Conservation (phyloP, 1,140 invertebrate genomes). For the Calycopis cecrops region DNA sequence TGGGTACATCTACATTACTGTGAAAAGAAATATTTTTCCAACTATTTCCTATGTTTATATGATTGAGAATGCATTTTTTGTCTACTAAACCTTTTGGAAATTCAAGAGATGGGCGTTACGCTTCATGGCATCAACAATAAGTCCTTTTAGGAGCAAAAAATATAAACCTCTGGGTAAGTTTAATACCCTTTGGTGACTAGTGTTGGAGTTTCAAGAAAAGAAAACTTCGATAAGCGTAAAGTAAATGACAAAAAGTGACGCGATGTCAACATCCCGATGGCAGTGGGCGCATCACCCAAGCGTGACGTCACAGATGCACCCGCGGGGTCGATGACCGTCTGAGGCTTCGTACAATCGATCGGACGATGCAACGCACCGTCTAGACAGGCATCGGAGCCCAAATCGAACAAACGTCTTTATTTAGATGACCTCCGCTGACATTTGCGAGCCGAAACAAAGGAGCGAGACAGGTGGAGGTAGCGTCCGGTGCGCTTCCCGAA, state of each 20-base stretch:
- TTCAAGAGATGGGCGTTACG: background rate
- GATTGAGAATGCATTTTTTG: background rate
- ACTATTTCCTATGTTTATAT: background rate
- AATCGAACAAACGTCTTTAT: constrained; percentile 65
- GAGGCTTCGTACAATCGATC: constrained; percentile 70
- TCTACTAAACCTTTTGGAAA: background rate
- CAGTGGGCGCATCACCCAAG: constrained; percentile 66
- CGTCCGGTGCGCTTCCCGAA: constrained; percentile 45
- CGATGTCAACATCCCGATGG: constrained; percentile 45
- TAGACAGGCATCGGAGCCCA: constrained; percentile 66
- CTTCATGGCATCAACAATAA: background rate
- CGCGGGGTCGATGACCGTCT: constrained; percentile 70
- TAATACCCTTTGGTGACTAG: background rate
- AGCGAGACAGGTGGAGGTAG: constrained; percentile 57
- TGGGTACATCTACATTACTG: background rate
- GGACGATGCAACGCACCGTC: constrained; percentile 70
- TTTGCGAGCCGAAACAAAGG: constrained; percentile 70
- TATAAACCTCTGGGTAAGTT: background rate
- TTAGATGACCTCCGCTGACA: constrained; percentile 72
- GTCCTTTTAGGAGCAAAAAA: background rate
- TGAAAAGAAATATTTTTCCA: background rate
- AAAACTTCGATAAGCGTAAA: constrained; percentile 14
- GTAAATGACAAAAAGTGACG: constrained; percentile 25
- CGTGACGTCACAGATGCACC: constrained; percentile 72
- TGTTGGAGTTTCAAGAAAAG: background rate